phyloP scores from a whole-genome alignment of 2,113 vertebrate genomes.

The Larimichthys crocea region DNA sequence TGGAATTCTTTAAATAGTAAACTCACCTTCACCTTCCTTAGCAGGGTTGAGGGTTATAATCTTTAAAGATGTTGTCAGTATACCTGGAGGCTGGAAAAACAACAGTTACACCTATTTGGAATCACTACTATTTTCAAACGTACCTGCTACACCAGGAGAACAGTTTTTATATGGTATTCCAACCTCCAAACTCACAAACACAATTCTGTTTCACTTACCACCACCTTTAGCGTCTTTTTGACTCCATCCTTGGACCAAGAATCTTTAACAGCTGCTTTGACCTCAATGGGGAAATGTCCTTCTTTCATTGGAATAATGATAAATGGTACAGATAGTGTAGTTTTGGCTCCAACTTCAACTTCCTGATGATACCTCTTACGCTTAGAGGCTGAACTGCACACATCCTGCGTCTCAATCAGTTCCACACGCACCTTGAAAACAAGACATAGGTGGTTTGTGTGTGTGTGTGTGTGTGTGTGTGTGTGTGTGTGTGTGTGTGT shows the following conservation, averaged over 20 bases:
- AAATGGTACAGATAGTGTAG: conserved; percentile 82
- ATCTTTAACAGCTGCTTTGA: conserved; percentile 82
- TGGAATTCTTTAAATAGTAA: neutral
- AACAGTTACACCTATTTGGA: neutral
- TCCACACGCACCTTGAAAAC: conserved; percentile 86
- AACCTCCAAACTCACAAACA: neutral
- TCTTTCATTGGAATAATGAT: conserved; percentile 86
- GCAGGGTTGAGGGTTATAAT: conserved; percentile 78
- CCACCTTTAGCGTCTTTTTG: conserved; percentile 86
- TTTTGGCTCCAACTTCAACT: conserved; percentile 51
- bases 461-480: too few relatives aligned
- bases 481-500: too few relatives aligned
- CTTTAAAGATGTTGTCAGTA: conserved; percentile 63
- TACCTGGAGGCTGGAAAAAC: conserved; percentile 84
- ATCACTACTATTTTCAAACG: too few relatives aligned
- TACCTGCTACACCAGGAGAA: neutral
- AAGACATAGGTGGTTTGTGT: neutral
- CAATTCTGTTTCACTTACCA: conserved; percentile 83
- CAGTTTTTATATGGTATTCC: neutral
- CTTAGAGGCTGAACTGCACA: conserved; percentile 90
- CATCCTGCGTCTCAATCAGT: conserved; percentile 78
- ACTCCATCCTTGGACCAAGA: conserved; percentile 80
- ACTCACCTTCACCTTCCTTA: conserved; percentile 73
- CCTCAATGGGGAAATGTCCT: conserved; percentile 54
- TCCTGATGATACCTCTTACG: conserved; percentile 60